These are phyloP conservation scores for Synergus japonicus DNA, from an alignment of 2,888 invertebrate genomes.

Conservation along the genomic window DNA sequence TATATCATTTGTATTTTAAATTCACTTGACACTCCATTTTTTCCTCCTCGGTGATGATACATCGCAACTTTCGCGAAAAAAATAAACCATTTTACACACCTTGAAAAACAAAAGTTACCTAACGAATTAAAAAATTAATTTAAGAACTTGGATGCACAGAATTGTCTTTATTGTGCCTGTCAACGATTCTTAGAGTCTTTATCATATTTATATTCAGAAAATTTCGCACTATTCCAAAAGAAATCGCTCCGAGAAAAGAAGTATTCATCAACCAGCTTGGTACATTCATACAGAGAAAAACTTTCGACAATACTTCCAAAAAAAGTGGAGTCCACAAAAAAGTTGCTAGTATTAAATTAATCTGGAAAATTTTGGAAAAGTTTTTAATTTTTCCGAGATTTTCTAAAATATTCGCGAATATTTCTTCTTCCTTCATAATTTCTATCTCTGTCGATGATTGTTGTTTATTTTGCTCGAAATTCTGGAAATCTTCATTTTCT, in stretches of 20 bases:
- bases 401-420: conserved; percentile 8
- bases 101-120: neutral
- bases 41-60: conserved; percentile 1
- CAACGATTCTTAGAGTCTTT: conserved; percentile 43
- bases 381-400: conserved; percentile 42
- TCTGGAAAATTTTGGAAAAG: conserved; percentile 51
- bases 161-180: conserved; percentile 47
- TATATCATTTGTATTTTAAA: neutral
- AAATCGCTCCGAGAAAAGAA: conserved; percentile 55
- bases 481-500: conserved; percentile 10
- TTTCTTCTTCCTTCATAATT: conserved; percentile 43
- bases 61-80: conserved; percentile 11
- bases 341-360: conserved; percentile 54
- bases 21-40: neutral
- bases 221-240: conserved; percentile 57
- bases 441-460: conserved; percentile 4
- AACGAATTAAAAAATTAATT: conserved; percentile 1
- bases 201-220: conserved; percentile 56
- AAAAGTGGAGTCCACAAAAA: conserved; percentile 62
- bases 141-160: conserved; percentile 51
- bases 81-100: conserved; percentile 3
- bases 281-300: conserved; percentile 58
- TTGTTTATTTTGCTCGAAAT: neutral
- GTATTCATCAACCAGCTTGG: conserved; percentile 59
- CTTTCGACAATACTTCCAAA: conserved; percentile 57